Evolutionary conservation across 2,113 vertebrate genomes (phyloP).

Genomic region (Pachycephala philippinensis): DNA sequence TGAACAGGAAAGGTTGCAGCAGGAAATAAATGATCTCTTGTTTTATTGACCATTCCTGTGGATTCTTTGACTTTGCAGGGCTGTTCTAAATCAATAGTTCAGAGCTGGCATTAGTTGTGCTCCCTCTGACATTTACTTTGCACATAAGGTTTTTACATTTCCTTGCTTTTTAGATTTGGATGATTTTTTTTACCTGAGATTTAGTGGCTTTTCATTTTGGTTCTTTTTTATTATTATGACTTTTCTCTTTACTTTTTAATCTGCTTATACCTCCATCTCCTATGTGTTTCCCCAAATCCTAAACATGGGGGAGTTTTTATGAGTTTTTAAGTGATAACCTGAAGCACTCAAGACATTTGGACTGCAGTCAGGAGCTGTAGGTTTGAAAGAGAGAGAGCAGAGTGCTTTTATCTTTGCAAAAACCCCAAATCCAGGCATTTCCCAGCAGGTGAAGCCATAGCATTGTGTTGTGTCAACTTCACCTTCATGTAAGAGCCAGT

Average conservation of each 20-base stretch:
- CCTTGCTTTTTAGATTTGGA: background rate
- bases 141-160: background rate
- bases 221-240: background rate
- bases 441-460: background rate
- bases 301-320: background rate
- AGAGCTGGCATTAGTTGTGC: background rate
- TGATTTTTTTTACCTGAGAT: background rate
- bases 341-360: background rate
- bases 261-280: background rate
- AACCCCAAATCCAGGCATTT: background rate
- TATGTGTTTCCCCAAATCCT: background rate
- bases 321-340: background rate
- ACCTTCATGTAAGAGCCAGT: background rate
- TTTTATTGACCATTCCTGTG: background rate
- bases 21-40: background rate
- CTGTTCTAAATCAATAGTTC: background rate
- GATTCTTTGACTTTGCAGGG: background rate
- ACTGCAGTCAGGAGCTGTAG: background rate
- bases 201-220: background rate
- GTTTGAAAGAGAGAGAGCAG: background rate
- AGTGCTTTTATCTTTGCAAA: background rate
- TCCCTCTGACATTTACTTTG: slow-evolving; percentile 19
- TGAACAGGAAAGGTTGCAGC: background rate
- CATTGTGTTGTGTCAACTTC: background rate
- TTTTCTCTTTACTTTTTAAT: background rate